Conservation (phyloP, 2,113 vertebrate species). For the Syrmaticus mikado region DNA sequence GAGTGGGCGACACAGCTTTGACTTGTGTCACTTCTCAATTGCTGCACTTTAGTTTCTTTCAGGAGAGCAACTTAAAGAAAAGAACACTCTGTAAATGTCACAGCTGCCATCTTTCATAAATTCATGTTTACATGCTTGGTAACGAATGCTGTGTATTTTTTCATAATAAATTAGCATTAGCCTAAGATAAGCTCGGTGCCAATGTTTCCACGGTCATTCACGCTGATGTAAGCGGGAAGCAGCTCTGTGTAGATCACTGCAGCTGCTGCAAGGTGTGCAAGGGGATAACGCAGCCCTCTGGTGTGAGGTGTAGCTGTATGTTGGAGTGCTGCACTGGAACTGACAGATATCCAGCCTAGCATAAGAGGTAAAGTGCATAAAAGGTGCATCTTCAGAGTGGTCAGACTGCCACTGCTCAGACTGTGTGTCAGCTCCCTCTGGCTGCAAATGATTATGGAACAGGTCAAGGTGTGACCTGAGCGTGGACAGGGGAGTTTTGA, state of each 20-base stretch:
- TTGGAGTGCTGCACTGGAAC: background rate
- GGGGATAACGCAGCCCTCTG: background rate
- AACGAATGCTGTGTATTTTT: background rate
- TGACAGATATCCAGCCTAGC: background rate
- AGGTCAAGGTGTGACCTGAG: background rate
- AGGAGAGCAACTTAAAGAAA: background rate
- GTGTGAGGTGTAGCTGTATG: background rate
- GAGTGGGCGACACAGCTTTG: conserved; percentile 10
- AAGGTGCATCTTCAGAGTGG: background rate
- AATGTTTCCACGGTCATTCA: background rate
- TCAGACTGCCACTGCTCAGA: background rate
- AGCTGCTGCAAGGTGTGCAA: background rate
- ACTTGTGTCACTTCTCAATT: conserved; percentile 2
- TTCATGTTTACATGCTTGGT: background rate
- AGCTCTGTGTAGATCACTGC: background rate
- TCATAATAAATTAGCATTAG: background rate
- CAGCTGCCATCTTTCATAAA: background rate
- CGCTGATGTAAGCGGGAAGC: background rate
- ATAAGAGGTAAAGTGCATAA: background rate
- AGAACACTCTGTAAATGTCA: background rate
- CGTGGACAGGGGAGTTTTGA: background rate
- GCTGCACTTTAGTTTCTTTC: background rate
- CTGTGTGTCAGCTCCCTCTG: background rate
- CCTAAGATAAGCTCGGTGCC: background rate
- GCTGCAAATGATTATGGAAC: background rate